Evolutionary conservation across 1,140 invertebrate genomes (phyloP).

Genomic region (Venturia canescens): DNA sequence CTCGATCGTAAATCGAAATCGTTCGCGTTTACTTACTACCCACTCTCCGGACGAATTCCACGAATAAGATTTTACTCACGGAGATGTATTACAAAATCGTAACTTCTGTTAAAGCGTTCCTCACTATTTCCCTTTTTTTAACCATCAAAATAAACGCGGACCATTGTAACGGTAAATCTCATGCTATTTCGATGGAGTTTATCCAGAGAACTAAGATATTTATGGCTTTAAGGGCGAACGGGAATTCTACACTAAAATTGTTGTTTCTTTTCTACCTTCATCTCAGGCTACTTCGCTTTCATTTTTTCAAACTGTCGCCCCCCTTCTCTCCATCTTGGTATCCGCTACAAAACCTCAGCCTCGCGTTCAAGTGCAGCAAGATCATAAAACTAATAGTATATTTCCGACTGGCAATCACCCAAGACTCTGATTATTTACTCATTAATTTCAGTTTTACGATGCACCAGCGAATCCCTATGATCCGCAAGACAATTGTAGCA

Average conservation of each 20-base stretch:
- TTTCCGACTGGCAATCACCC: no score
- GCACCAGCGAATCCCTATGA: no score
- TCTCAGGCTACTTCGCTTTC: no score
- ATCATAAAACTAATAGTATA: no score
- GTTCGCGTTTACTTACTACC: background rate
- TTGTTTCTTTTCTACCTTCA: no score
- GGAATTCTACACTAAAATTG: background rate
- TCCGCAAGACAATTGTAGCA: no score
- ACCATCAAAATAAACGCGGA: background rate
- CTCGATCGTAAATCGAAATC: conserved; percentile 34
- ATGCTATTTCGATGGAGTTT: background rate
- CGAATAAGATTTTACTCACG: background rate
- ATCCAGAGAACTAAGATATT: background rate
- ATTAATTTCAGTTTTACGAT: conserved; percentile 1
- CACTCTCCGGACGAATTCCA: background rate
- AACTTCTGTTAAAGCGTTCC: background rate
- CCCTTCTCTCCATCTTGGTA: no score
- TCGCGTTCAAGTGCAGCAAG: no score
- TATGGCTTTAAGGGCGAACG: background rate
- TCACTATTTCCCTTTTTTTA: background rate
- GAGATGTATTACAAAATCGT: conserved; percentile 25
- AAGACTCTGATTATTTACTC: no score
- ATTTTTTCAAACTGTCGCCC: no score
- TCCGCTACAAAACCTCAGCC: no score
- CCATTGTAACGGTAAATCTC: background rate